These are phyloP conservation scores for Mallotus villosus DNA, from an alignment of 2,797 vertebrate genomes.

Conservation along the genomic window DNA sequence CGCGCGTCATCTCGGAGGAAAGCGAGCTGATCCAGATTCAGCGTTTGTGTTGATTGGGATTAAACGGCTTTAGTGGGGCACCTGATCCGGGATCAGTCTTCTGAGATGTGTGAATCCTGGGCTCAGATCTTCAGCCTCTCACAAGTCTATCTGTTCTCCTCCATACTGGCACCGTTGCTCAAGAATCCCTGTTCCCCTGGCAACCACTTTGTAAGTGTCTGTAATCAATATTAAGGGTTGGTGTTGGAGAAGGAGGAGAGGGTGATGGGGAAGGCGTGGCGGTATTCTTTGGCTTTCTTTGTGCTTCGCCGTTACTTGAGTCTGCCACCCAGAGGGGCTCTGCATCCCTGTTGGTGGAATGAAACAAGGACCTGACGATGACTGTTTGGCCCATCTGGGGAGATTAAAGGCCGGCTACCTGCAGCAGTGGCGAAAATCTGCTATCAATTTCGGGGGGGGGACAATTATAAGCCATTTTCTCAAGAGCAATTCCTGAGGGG, in stretches of 20 bases:
- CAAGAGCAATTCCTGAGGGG: too few species aligned
- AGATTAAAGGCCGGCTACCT: neutral
- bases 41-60: too few species aligned
- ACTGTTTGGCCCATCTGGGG: neutral
- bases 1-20: too few species aligned
- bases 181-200: conserved; percentile 34
- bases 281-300: neutral
- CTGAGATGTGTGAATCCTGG: neutral
- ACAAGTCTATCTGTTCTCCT: conserved; percentile 30
- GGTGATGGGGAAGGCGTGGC: neutral
- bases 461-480: too few species aligned
- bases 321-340: neutral
- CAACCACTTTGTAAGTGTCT: conserved; percentile 28
- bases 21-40: too few species aligned
- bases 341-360: neutral
- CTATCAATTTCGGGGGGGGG: too few species aligned
- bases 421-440: too few species aligned
- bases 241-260: neutral
- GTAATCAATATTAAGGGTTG: conserved; percentile 11
- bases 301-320: neutral
- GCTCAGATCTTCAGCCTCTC: neutral
- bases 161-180: conserved; percentile 37
- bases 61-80: too few species aligned
- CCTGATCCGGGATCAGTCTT: neutral
- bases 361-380: neutral